Percentiles rank a stretch among this genome's conserved stretches.
Conservation (phyloP, 2,113 vertebrate genomes). For the Nymphicus hollandicus region DNA sequence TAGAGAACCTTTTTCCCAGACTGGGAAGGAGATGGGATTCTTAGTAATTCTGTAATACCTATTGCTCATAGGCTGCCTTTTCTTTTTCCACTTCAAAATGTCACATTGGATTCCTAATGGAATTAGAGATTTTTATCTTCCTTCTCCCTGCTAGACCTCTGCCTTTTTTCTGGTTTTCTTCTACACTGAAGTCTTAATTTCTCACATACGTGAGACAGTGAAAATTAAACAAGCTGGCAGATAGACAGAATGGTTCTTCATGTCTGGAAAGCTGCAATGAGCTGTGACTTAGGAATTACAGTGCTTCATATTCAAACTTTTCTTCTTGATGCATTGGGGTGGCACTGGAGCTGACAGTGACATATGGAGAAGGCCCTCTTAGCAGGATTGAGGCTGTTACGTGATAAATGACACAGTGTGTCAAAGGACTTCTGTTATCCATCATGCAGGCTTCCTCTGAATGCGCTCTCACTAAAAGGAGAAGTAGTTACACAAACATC, state of each 20-base stretch:
- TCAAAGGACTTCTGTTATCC: constrained; percentile 76
- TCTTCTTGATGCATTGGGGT: constrained; percentile 76
- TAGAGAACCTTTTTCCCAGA: background rate
- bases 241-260: constrained; percentile 47
- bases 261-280: constrained; percentile 47
- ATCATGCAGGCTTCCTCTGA: constrained; percentile 71
- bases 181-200: constrained; percentile 36
- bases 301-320: constrained; percentile 72
- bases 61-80: background rate
- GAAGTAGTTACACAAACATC: background rate
- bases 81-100: constrained; percentile 29
- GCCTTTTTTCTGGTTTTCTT: constrained; percentile 19
- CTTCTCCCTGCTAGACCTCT: background rate
- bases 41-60: background rate
- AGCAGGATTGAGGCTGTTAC: constrained; percentile 68
- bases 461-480: background rate
- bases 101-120: background rate
- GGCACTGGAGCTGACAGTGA: constrained; percentile 71
- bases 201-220: constrained; percentile 24
- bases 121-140: constrained; percentile 39
- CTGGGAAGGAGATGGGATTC: background rate
- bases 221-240: constrained; percentile 60
- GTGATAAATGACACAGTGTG: constrained; percentile 81
- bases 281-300: constrained; percentile 64
- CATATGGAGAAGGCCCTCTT: constrained; percentile 70